Percentiles rank a stretch among this genome's conserved stretches.
Conservation (phyloP, 2,888 invertebrate genomes). For the Mimumesa dahlbomi region DNA sequence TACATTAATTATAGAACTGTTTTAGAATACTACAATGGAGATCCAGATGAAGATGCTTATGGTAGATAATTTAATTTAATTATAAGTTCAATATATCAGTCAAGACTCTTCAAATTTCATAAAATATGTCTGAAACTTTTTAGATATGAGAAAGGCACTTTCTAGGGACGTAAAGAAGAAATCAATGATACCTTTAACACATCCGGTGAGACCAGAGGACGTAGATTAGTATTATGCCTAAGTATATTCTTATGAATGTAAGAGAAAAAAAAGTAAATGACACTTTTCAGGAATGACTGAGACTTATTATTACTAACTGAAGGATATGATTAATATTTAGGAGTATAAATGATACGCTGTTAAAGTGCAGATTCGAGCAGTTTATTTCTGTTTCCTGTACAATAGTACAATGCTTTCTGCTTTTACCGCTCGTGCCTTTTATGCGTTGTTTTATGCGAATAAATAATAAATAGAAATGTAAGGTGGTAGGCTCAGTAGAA, state of each 20-base stretch:
- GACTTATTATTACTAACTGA: not conserved
- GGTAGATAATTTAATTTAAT: conserved; percentile 83
- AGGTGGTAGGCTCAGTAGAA: conserved; percentile 66
- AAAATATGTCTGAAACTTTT: conserved; percentile 74
- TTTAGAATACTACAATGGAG: conserved; percentile 98
- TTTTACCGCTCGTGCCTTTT: conserved; percentile 69
- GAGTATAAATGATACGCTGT: conserved; percentile 28
- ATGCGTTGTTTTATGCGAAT: conserved; percentile 73
- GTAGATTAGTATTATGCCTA: conserved; percentile 85
- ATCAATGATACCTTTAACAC: conserved; percentile 94
- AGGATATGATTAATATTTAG: not conserved
- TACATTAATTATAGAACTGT: conserved; percentile 98
- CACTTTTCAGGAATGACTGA: not conserved
- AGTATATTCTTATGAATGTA: not conserved
- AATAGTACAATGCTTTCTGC: conserved; percentile 74
- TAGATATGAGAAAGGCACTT: conserved; percentile 99
- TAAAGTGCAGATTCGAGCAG: conserved; percentile 63
- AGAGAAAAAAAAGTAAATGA: conserved; percentile 19
- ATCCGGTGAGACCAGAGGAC: conserved; percentile 97
- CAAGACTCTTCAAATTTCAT: not conserved
- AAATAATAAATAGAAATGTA: conserved; percentile 77
- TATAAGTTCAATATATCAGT: conserved; percentile 1
- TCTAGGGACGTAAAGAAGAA: conserved; percentile 95
- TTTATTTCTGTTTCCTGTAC: conserved; percentile 73
- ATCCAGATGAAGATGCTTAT: conserved; percentile 99